Evolutionary conservation across 2,797 vertebrate genomes (phyloP).

Genomic region (Tokudaia muenninki): DNA sequence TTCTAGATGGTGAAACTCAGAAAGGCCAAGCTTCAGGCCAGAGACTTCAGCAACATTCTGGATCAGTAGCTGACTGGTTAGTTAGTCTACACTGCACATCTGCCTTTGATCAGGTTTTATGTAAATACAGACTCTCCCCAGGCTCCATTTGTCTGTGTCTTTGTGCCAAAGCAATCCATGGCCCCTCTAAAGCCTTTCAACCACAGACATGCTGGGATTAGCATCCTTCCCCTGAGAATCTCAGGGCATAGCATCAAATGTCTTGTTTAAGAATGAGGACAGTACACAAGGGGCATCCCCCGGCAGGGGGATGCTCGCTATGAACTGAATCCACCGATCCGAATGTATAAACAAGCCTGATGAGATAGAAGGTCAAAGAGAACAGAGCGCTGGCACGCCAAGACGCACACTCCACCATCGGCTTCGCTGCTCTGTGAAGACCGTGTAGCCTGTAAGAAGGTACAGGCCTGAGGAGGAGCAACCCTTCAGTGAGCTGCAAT

Average conservation of each 20-base stretch:
- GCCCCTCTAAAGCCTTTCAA: not conserved
- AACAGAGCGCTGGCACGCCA: not conserved
- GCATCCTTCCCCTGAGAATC: not conserved
- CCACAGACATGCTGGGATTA: not conserved
- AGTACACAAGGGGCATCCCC: not conserved
- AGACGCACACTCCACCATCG: not conserved
- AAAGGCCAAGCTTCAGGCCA: not conserved
- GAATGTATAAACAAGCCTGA: not conserved
- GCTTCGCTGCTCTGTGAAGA: not conserved
- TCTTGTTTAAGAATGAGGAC: not conserved
- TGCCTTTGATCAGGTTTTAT: not conserved
- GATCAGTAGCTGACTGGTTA: not conserved
- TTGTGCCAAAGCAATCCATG: not conserved
- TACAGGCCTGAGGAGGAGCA: conserved; percentile 30
- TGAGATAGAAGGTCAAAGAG: not conserved
- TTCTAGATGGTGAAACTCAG: conserved; percentile 8
- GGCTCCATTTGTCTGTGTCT: not conserved
- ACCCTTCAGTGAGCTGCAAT: conserved; percentile 35
- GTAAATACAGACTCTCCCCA: not conserved
- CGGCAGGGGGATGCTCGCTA: not conserved
- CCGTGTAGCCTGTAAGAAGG: conserved; percentile 27
- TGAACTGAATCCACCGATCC: not conserved
- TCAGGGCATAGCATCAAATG: not conserved
- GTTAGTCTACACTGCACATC: not conserved
- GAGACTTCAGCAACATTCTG: not conserved